phyloP scores from a whole-genome alignment of 2,888 invertebrate species.

The Limnephilus lunatus region DNA sequence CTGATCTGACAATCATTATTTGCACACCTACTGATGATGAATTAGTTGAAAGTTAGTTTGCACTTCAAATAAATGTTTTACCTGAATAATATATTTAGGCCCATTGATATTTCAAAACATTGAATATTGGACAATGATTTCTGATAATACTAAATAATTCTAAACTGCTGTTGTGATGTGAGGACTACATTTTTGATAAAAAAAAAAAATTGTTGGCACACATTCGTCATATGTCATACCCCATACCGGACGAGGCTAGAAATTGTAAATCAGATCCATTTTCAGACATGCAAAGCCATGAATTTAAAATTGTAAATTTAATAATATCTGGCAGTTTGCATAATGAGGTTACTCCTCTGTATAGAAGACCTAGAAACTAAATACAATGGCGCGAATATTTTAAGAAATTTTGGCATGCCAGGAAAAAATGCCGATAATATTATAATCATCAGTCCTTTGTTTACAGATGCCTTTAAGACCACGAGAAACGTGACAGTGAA shows the following conservation, averaged over 20 bases:
- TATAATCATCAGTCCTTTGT: background rate
- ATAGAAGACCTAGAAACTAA: background rate
- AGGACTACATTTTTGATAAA: too few species aligned
- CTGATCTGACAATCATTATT: constrained; percentile 23
- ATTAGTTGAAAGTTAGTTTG: background rate
- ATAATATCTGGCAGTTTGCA: background rate
- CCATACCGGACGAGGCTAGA: background rate
- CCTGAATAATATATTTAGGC: background rate
- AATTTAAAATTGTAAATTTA: background rate
- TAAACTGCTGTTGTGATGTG: too few species aligned
- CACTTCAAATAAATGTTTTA: background rate
- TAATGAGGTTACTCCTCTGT: background rate
- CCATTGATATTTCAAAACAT: background rate
- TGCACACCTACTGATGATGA: background rate
- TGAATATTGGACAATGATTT: too few species aligned
- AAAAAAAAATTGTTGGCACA: too few species aligned
- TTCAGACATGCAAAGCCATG: background rate
- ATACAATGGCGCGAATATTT: background rate
- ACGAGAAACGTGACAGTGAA: constrained; percentile 33
- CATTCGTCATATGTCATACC: background rate
- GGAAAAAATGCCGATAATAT: background rate
- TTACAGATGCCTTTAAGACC: background rate
- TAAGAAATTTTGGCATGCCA: background rate
- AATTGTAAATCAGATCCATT: background rate
- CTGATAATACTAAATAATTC: too few species aligned